phyloP scores from a whole-genome alignment of 1,140 invertebrate species.

The Macrosteles quadrilineatus region DNA sequence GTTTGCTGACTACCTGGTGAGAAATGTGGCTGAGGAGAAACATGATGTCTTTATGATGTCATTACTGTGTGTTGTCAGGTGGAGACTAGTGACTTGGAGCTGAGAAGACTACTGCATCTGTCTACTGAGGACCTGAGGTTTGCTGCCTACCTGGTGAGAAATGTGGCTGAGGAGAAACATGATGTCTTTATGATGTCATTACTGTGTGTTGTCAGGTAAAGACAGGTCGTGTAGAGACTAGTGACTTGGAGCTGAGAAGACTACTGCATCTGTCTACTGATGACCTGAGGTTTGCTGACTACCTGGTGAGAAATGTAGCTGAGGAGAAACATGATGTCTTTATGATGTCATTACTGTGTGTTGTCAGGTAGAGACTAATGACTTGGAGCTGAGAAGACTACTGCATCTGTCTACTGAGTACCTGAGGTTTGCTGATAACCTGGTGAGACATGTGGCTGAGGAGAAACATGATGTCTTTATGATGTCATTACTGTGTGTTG shows the following conservation, averaged over 20 bases:
- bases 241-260: conserved; percentile 79
- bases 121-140: conserved; percentile 96
- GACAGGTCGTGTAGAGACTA: no score
- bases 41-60: conserved; percentile 68
- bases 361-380: conserved; percentile 85
- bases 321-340: conserved; percentile 69
- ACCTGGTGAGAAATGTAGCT: conserved; percentile 83
- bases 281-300: conserved; percentile 91
- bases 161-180: conserved; percentile 76
- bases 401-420: conserved; percentile 92
- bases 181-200: conserved; percentile 24
- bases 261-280: conserved; percentile 89
- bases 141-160: conserved; percentile 88
- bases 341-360: no score
- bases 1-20: conserved; percentile 88
- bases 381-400: conserved; percentile 78
- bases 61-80: no score
- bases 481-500: no score
- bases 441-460: conserved; percentile 82
- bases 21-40: conserved; percentile 77
- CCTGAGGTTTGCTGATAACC: conserved; percentile 90
- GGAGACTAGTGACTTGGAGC: conserved; percentile 82
- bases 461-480: conserved; percentile 58
- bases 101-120: conserved; percentile 80
- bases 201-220: no score